Base-by-base conservation (phyloP, 1,140 invertebrate species). In the Halotydeus destructor region DNA sequence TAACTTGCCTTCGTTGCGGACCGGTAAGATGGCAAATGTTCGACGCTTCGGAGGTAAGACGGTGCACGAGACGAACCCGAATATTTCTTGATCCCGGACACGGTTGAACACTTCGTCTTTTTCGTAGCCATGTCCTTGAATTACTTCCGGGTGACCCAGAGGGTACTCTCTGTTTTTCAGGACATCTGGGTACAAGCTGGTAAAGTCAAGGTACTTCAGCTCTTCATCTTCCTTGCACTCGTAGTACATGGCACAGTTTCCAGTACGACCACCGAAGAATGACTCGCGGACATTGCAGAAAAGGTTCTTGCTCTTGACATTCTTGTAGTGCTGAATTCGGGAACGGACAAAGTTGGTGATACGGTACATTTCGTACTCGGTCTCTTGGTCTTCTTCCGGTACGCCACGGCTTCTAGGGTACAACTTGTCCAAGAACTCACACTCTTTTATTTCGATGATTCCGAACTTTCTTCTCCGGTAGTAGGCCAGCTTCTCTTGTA, bases 221-320 rank as follows among this genome's bases (percentile, higher is more conserved):
- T 42, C 31, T 12, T 33, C 37, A 46, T 55, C 50, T 3, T 24
- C 5, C n/a, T 5, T 9, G 18, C 26, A 28, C n/a, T 41, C 21
- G 38, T 55, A 50, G 24, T 50, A 49, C 9, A 55, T 37, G 5
- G 49, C 45, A 14, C 49, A 51, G 22, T 53, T 55, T 43, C 55
- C 54, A 16, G 54, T 59, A 11, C 56, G 27, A n/a, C 58, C 57
- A 9, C 59, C 57, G 38, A 52, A 59, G 38, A 61, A 57, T 28
- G 49, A 47, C 26, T 59, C 52, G 26, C 54, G 30, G 3, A 41
- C 23, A 12, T 50, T 26, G 14, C n/a, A n/a, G n/a, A n/a, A n/a
- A n/a, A n/a, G n/a, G n/a, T n/a, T n/a, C n/a, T n/a, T n/a, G n/a
- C n/a, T n/a, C n/a, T n/a, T n/a, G n/a, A n/a, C n/a, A n/a, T n/a